These are phyloP conservation scores for Opisthograptis luteolata DNA, from an alignment of 2,888 invertebrate genomes.

Conservation along the genomic window DNA sequence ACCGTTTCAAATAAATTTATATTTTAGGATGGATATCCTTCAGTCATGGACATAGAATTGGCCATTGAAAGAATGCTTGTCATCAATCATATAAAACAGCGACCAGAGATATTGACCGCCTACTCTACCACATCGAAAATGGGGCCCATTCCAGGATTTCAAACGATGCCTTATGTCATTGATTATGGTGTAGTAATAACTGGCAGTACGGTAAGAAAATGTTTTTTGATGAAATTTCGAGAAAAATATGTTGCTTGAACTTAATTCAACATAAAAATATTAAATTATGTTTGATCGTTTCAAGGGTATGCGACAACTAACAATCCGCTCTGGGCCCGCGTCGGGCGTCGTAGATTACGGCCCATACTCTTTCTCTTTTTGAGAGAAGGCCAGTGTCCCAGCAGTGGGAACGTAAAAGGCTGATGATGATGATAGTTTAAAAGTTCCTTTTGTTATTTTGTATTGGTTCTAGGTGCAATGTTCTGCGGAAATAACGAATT, in stretches of 20 bases:
- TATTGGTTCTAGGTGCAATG: conserved; percentile 59
- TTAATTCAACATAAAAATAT: too few species aligned
- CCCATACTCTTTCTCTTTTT: too few species aligned
- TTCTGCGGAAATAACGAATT: conserved; percentile 78
- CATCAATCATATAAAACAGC: conserved; percentile 68
- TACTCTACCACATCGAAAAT: conserved; percentile 58
- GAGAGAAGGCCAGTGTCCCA: too few species aligned
- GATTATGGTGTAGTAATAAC: conserved; percentile 84
- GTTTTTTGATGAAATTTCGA: too few species aligned
- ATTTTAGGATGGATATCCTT: conserved; percentile 77
- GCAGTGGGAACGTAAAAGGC: too few species aligned
- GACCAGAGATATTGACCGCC: conserved; percentile 61
- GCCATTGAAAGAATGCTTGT: conserved; percentile 84
- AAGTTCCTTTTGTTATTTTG: neutral
- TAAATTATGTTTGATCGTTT: too few species aligned
- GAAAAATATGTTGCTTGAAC: too few species aligned
- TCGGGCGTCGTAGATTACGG: too few species aligned
- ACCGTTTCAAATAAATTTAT: conserved; percentile 1
- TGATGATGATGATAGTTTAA: too few species aligned
- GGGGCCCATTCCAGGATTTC: conserved; percentile 76
- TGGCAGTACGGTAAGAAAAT: conserved; percentile 62
- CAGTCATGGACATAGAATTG: conserved; percentile 84
- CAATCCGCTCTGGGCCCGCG: too few species aligned
- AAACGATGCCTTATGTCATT: conserved; percentile 78
- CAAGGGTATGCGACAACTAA: too few species aligned